Evolutionary conservation across 2,113 vertebrate genomes (phyloP), one percentile per base, ranked within the genome.

Genomic region (Leptobrachium leishanense): DNA sequence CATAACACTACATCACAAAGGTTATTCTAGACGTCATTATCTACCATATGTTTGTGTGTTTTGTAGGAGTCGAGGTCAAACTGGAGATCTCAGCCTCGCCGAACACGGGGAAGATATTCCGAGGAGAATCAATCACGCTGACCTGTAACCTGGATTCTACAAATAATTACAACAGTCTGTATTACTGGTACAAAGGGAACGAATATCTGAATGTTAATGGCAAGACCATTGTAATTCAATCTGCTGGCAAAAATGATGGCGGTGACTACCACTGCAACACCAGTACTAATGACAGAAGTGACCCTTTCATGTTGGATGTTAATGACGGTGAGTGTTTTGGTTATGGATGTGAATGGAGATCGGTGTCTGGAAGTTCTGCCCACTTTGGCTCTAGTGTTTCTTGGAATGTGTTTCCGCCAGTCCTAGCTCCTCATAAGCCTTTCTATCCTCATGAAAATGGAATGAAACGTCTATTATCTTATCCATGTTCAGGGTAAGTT

Each of bases 131-230:
- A 11, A 13, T 79, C 3, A 10, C 44, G 4, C 2, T 73, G 0
- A 67, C 50, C 1, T 79, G 77, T 67, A 66, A 79, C 7, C 13
- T 72, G 15, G 3, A 13, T 12, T 31, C 43, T 3, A 7, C 39
- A 13, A 7, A 2, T 53, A 1, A 1, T 39, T 2, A 42, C 5
- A 2, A 77, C 2, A 10, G 54, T 5, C 2, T 7, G 0, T 73
- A 43, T 73, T 31, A 31, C 2, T 79, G 77, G 77, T 79, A 79
- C 62, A 79, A 44, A 73, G 11, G 72, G 8, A n/a, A 43, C 12
- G 5, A n/a, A 3, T 5, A 2, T 2, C 0, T 65, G 12, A 1
- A 9, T 40, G 6, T 0, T 13, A 1, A 10, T 42, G 2, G n/a
- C 12, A 6, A 64, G 12, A 39, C 2, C 40, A 2, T 53, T 9